Conservation (phyloP, 2,797 vertebrate species). For the Diplodus sargus region DNA sequence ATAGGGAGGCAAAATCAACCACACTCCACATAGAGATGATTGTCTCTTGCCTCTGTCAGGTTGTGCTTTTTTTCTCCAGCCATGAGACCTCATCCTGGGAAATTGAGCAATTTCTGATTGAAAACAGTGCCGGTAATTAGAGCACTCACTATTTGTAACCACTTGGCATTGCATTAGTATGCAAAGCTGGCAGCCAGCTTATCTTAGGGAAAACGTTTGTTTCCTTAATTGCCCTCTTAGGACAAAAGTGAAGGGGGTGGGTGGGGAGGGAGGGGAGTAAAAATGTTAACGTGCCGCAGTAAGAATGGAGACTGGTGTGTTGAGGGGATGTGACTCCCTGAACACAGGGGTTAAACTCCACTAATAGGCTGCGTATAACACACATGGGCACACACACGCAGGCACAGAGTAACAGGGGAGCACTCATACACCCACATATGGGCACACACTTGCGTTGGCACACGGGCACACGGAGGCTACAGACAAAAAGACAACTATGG, state of each 20-base stretch:
- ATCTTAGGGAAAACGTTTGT: slow-evolving; percentile 94
- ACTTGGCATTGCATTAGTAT: slow-evolving; percentile 93
- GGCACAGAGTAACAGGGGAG: slow-evolving; percentile 57
- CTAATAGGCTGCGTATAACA: slow-evolving; percentile 81
- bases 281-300: slow-evolving; percentile 84
- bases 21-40: slow-evolving; percentile 78
- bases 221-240: slow-evolving; percentile 96
- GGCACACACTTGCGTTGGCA: slow-evolving; percentile 70
- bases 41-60: slow-evolving; percentile 83
- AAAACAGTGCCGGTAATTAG: slow-evolving; percentile 93
- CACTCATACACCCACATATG: slow-evolving; percentile 71
- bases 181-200: slow-evolving; percentile 92
- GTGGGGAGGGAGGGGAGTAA: slow-evolving; percentile 81
- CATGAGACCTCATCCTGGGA: slow-evolving; percentile 88
- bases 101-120: slow-evolving; percentile 91
- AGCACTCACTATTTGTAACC: slow-evolving; percentile 90
- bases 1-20: slow-evolving; percentile 65
- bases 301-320: slow-evolving; percentile 82
- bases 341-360: slow-evolving; percentile 85
- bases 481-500: slow-evolving; percentile 73
- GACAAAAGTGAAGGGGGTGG: slow-evolving; percentile 90
- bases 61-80: slow-evolving; percentile 78
- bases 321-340: slow-evolving; percentile 80
- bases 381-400: slow-evolving; percentile 67
- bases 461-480: slow-evolving; percentile 60